phyloP scores from a whole-genome alignment of 1,140 invertebrate genomes.

The Camponotus floridanus region DNA sequence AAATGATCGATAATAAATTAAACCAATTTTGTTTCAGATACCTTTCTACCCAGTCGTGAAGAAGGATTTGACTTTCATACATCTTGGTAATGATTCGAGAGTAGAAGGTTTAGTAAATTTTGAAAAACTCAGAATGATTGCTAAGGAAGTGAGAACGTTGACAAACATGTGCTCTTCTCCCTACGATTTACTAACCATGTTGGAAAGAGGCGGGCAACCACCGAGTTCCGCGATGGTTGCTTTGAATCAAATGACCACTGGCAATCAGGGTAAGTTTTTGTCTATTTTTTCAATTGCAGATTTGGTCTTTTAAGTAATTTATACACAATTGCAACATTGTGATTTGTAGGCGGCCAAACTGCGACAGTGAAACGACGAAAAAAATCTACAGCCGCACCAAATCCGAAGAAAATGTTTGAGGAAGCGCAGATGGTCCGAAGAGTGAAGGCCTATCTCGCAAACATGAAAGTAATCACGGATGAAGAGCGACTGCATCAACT shows the following conservation, averaged over 20 bases:
- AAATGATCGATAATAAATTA: neutral
- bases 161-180: slow-evolving; percentile 99
- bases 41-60: slow-evolving; percentile 98
- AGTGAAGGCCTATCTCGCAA: slow-evolving; percentile 97
- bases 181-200: slow-evolving; percentile 94
- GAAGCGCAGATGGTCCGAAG: slow-evolving; percentile 99
- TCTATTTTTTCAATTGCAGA: neutral
- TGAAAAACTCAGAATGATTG: slow-evolving; percentile 99
- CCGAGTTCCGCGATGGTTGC: slow-evolving; percentile 95
- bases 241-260: slow-evolving; percentile 94
- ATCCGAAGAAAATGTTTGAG: slow-evolving; percentile 99
- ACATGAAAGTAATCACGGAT: slow-evolving; percentile 96
- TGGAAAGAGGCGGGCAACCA: slow-evolving; percentile 94
- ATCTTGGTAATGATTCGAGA: slow-evolving; percentile 98
- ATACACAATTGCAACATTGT: neutral
- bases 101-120: slow-evolving; percentile 98
- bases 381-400: slow-evolving; percentile 96
- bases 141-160: slow-evolving; percentile 97
- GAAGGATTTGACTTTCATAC: slow-evolving; percentile 99
- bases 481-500: slow-evolving; percentile 96
- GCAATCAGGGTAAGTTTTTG: slow-evolving; percentile 82
- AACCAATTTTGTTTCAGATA: slow-evolving; percentile 88
- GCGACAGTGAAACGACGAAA: slow-evolving; percentile 96
- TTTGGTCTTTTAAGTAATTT: neutral
- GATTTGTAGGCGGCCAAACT: slow-evolving; percentile 81